phyloP scores from a whole-genome alignment of 2,888 invertebrate species.

The Pristionchus fissidentatus region DNA sequence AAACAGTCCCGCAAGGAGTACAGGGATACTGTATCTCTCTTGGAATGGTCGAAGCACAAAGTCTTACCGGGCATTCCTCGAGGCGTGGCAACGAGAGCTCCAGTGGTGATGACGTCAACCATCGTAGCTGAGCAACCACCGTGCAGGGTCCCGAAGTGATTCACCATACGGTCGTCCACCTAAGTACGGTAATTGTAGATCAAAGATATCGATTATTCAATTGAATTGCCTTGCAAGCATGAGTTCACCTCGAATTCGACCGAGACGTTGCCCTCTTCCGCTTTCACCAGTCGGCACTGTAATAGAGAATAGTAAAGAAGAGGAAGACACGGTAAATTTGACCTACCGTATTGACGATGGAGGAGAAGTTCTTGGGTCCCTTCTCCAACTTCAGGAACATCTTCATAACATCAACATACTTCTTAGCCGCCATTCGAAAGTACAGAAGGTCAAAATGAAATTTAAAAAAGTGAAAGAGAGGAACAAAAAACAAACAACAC shows the following conservation, averaged over 20 bases:
- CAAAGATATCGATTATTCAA: background rate
- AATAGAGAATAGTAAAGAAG: background rate
- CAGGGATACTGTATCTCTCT: too few species aligned
- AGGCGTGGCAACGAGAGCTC: constrained; percentile 73
- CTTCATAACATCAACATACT: constrained; percentile 18
- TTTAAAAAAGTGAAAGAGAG: background rate
- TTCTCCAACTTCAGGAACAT: constrained; percentile 11
- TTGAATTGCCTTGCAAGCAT: background rate
- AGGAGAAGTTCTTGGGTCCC: background rate
- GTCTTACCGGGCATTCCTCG: constrained; percentile 26
- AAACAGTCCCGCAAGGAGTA: too few species aligned
- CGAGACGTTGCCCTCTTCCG: constrained; percentile 57
- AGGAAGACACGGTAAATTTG: background rate
- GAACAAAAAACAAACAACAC: background rate
- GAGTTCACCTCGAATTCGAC: constrained; percentile 59
- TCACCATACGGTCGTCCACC: constrained; percentile 22
- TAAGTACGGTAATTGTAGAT: background rate
- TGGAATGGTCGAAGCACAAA: too few species aligned
- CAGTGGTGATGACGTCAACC: constrained; percentile 64
- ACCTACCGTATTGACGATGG: background rate
- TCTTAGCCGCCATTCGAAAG: background rate
- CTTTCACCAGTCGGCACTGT: constrained; percentile 54
- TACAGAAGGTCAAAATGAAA: background rate
- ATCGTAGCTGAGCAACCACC: constrained; percentile 65
- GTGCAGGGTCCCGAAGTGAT: constrained; percentile 55